phyloP scores from a whole-genome alignment of 2,113 vertebrate species.

The Nannobrachium achirus region DNA sequence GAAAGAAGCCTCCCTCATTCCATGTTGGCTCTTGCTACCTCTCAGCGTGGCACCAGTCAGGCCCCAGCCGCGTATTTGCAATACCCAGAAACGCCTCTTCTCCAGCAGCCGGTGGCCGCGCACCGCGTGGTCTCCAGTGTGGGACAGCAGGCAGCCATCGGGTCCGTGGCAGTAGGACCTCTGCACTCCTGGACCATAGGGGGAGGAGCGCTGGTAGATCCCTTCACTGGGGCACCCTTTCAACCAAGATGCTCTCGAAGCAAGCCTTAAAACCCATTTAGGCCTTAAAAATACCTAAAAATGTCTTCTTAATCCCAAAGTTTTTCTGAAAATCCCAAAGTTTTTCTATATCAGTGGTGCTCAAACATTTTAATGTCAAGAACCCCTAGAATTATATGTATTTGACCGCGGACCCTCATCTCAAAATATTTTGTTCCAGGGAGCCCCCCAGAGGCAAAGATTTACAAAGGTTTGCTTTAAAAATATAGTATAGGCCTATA shows the following conservation, averaged over 20 bases:
- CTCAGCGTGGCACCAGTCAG: constrained; percentile 66
- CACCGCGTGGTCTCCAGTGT: constrained; percentile 91
- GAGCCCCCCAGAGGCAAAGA: no score
- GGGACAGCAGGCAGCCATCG: constrained; percentile 85
- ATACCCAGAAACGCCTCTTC: constrained; percentile 75
- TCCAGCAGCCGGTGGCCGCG: constrained; percentile 88
- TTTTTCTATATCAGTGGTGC: no score
- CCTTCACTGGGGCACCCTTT: constrained; percentile 87
- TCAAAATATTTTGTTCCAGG: no score
- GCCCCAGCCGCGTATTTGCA: constrained; percentile 78
- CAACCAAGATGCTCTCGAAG: constrained; percentile 83
- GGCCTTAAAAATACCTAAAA: no score
- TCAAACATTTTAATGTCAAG: no score
- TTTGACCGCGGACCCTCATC: no score
- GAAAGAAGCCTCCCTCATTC: constrained; percentile 50
- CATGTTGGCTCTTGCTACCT: constrained; percentile 27
- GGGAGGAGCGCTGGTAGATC: constrained; percentile 78
- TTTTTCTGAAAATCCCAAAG: no score
- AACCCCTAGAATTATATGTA: no score
- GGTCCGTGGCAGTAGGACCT: constrained; percentile 86
- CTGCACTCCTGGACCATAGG: constrained; percentile 89
- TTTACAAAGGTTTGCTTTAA: no score
- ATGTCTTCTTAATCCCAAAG: no score
- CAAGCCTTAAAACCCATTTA: constrained; percentile 71
- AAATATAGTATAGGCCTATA: no score